phyloP scores from a whole-genome alignment of 1,140 invertebrate genomes.

The silkworm (Bombyx mori) region ASM3026992v2 NC_085116.1:11540501-11541000 shows the following conservation, averaged over 20 bases:
- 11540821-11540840: conserved; percentile 7
- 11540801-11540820: conserved; percentile 24
- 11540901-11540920: too few relatives aligned
- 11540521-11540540: conserved; percentile 47
- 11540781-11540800: conserved; percentile 26
- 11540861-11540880: too few relatives aligned
- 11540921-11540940: too few relatives aligned
- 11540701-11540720: conserved; percentile 51
- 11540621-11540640: too few relatives aligned
- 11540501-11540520: conserved; percentile 66
- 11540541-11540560: too few relatives aligned
- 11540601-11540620: too few relatives aligned
- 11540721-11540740: conserved; percentile 51
- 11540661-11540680: conserved; percentile 59
- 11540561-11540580: conserved; percentile 9
- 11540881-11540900: too few relatives aligned
- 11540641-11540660: conserved; percentile 60
- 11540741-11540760: conserved; percentile 37
- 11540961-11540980: too few relatives aligned
- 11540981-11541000: too few relatives aligned
- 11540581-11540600: conserved; percentile 37
- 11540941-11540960: too few relatives aligned
- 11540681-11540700: conserved; percentile 57
- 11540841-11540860: too few relatives aligned
- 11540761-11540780: conserved; percentile 50